Evolutionary conservation across 2,797 vertebrate species (phyloP), one percentile per base, ranked within the genome.

Genomic region (Lycodopsis pacificus): DNA sequence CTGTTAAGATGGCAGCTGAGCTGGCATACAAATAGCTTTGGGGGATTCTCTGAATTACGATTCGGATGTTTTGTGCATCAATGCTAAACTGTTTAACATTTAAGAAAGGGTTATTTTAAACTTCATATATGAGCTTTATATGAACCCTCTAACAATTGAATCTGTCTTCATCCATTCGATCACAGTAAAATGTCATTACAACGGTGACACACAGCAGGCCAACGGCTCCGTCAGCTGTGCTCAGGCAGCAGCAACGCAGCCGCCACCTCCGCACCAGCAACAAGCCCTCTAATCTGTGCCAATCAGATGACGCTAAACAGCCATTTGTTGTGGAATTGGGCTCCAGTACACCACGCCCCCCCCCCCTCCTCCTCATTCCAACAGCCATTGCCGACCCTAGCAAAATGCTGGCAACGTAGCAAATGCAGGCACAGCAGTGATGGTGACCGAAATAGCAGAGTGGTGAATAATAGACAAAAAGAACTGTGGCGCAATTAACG

Each of bases 281-380:
- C 67, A 36, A 86, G 82, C 85, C 91, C 91, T 90, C 88, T 94
- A 93, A 94, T 94, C 90, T 93, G 82, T 91, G 94, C 91, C 93
- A 93, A 93, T 94, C 94, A 94, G 75, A 92, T 89, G 89, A 89
- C 53, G 87, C 86, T 84, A 89, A 93, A 87, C 86, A 89, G 88
- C 85, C 87, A 89, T 92, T 94, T 93, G 90, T 91, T 92, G 88
- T 91, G 77, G 84, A 92, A 86, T 80, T 73, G 85, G 88, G 87
- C 80, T 87, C 67, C 81, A 77, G 79, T 30, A 25, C 69, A 85
- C 30, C 30, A 30, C 83, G 27, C 86, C 86, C 80, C 87, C 83
- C 76, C 77, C 84, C 80, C 85, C 30, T 77, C 87, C 82, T 79
- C 76, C 83, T 82, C 82, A 56, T 80, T 83, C 88, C 87, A 83